These are phyloP conservation scores for Pyrrhia umbra DNA, from an alignment of 2,888 invertebrate genomes.

Conservation along the genomic window DNA sequence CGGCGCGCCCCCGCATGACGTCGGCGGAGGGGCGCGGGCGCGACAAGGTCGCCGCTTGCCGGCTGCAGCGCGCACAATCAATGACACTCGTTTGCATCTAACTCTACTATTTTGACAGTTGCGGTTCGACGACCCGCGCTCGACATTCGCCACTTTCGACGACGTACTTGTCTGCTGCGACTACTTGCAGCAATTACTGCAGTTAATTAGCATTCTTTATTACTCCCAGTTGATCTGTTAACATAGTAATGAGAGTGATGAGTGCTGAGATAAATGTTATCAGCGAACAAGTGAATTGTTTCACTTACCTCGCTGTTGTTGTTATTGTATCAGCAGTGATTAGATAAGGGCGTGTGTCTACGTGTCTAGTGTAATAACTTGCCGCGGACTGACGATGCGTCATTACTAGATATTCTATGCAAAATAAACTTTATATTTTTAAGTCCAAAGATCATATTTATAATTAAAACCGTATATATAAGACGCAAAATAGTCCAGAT, in stretches of 20 bases:
- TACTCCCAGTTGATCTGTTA: constrained; percentile 1
- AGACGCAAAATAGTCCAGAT: not conserved
- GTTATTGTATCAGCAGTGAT: constrained; percentile 46
- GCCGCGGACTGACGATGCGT: constrained; percentile 29
- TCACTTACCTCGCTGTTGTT: constrained; percentile 26
- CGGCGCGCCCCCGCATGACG: constrained; percentile 90
- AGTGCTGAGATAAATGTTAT: constrained; percentile 33
- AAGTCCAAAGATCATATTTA: not conserved
- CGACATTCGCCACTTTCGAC: constrained; percentile 54
- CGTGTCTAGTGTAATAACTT: constrained; percentile 42
- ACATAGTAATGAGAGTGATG: constrained; percentile 20
- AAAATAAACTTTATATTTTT: constrained; percentile 13
- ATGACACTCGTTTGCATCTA: constrained; percentile 69
- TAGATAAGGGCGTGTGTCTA: constrained; percentile 36
- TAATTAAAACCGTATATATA: not conserved
- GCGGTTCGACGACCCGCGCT: constrained; percentile 73
- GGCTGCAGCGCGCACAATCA: constrained; percentile 64
- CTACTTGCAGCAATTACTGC: not conserved
- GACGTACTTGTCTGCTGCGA: constrained; percentile 1
- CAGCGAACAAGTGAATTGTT: constrained; percentile 34
- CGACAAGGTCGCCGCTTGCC: constrained; percentile 79
- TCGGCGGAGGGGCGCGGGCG: constrained; percentile 78
- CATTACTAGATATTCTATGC: constrained; percentile 27
- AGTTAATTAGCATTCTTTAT: constrained; percentile 5
- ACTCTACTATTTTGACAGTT: constrained; percentile 76